These are phyloP conservation scores for Trichomalopsis sarcophagae DNA, from an alignment of 1,140 invertebrate species.

Conservation along the genomic window DNA sequence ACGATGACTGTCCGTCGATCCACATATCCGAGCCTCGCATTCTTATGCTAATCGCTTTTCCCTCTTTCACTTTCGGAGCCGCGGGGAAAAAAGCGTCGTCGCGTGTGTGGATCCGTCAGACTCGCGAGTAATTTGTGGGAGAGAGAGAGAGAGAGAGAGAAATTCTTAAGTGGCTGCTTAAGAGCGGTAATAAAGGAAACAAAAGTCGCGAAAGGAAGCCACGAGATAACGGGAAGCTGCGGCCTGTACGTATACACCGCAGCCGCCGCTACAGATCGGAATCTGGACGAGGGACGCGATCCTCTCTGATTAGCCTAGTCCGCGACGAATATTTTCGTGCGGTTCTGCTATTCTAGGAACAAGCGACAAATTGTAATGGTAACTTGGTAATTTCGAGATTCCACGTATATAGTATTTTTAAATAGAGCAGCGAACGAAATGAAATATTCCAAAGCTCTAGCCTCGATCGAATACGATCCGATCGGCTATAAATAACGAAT, in stretches of 20 bases:
- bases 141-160: background rate
- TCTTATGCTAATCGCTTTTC: conserved; percentile 7
- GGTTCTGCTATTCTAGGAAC: background rate
- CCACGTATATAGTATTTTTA: no score
- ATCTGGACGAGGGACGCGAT: conserved; percentile 31
- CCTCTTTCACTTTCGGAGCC: background rate
- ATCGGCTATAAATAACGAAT: no score
- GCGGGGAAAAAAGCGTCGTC: background rate
- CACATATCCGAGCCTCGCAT: background rate
- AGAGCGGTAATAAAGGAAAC: background rate
- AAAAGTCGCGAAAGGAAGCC: conserved; percentile 32
- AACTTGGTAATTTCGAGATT: no score
- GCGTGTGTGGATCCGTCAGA: background rate
- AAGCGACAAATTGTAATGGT: no score
- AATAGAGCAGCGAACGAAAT: no score
- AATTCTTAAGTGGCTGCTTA: background rate
- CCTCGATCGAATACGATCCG: no score
- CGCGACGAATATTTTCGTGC: background rate
- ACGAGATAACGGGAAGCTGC: conserved; percentile 32
- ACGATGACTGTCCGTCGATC: background rate
- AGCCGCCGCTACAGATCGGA: conserved; percentile 2
- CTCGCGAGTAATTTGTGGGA: background rate
- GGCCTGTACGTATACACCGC: background rate
- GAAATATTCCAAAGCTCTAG: no score
- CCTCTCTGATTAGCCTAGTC: conserved; percentile 31